Evolutionary conservation across 1,140 invertebrate species (phyloP).

Genomic region (Megalopta genalis): DNA sequence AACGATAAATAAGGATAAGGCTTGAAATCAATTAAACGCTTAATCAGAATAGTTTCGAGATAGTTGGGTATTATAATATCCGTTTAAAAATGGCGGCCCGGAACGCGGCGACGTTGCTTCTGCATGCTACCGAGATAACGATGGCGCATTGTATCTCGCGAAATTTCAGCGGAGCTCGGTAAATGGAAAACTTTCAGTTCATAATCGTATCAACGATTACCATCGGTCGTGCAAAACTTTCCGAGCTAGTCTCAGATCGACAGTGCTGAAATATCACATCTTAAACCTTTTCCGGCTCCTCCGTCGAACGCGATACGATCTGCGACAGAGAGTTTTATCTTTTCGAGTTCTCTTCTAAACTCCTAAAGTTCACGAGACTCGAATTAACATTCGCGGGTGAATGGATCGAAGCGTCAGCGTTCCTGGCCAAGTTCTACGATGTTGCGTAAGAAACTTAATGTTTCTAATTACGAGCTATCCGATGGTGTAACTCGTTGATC

Average conservation of each 20-base stretch:
- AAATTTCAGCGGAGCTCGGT: background rate
- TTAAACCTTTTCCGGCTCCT: background rate
- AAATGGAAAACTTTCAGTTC: conserved; percentile 9
- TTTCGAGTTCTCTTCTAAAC: background rate
- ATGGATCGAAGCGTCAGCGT: background rate
- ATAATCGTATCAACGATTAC: conserved; percentile 33
- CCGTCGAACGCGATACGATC: conserved; percentile 15
- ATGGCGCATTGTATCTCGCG: background rate
- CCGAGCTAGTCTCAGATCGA: conserved; percentile 30
- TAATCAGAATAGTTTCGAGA: too few relatives aligned
- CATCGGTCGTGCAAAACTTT: conserved; percentile 37
- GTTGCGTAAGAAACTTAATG: background rate
- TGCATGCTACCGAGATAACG: background rate
- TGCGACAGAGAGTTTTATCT: conserved; percentile 37
- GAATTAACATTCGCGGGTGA: background rate
- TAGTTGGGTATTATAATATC: too few relatives aligned
- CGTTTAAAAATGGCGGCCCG: too few relatives aligned
- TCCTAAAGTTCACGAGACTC: background rate
- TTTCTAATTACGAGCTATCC: background rate
- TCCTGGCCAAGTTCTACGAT: background rate
- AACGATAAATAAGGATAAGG: too few relatives aligned
- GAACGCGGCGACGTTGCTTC: too few relatives aligned
- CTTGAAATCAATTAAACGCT: too few relatives aligned
- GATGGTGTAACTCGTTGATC: background rate
- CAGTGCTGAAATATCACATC: background rate